Base-by-base conservation (phyloP, 2,888 invertebrate species). In the Chirona hameri region DNA sequence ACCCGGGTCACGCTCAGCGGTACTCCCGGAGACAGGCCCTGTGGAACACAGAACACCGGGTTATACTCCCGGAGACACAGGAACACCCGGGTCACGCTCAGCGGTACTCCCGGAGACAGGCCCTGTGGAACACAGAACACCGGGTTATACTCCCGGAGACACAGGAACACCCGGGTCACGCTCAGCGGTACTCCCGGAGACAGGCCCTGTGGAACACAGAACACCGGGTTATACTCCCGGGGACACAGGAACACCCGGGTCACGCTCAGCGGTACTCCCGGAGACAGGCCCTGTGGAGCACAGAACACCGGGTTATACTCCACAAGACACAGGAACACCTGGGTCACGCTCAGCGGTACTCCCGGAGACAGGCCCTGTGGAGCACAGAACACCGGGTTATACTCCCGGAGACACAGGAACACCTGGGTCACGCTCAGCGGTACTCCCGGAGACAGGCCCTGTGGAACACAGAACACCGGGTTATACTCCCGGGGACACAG, bases 311-410 rank as follows among this genome's bases (percentile, higher is more conserved):
- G 65, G 92, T 88, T n/a, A n/a, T n/a, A n/a, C n/a, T n/a, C n/a
- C n/a, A n/a, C n/a, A n/a, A n/a, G n/a, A n/a, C 95, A 90, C 15
- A 91, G 85, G 86, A 93, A 93, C 86, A 92, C 93, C 82, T 91
- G 89, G 65, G 92, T 88, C 12, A 93, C 91, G 82, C 91, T 85
- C 79, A 86, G 90, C 85, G 91, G 89, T 81, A 89, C 87, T 24
- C 85, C 85, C n/a, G 89, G 89, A 14, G 48, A 39, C 81, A 82
- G 27, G 5, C 81, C 81, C 72, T 81, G 79, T 46, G 3, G 52
- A 18, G 10, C 18, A 52, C 52, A 52, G 15, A 18, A 52, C 52
- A 39, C 82, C 91, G 89, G 65, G 92, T 88, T n/a, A n/a, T n/a
- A n/a, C n/a, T n/a, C n/a, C n/a, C n/a, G n/a, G n/a, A n/a, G n/a